Evolutionary conservation across 2,797 vertebrate species (phyloP), one percentile per base, ranked within the genome.

Genomic region (Vespertilio murinus): DNA sequence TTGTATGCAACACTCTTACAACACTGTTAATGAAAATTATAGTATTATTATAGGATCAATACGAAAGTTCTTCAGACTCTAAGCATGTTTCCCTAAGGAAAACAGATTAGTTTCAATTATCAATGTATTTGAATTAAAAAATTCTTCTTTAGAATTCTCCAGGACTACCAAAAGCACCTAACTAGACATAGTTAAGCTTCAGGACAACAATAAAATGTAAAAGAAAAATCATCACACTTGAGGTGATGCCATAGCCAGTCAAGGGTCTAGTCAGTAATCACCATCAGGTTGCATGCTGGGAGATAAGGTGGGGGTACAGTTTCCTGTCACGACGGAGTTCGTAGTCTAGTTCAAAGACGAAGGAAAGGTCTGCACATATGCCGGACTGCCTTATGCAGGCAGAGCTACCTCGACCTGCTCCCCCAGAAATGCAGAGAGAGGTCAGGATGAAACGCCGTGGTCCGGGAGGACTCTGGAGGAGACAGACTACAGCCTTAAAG

Each of bases 401-500:
- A 38, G 22, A 23, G 38, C 49, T 25, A 59, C 56, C 25, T 85
- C 67, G 25, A 33, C 83, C 93, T 87, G 78, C 52, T 52, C 64
- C 77, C 78, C 75, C 74, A 79, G 17, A 70, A 82, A 83, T 3
- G 12, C 77, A 81, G 54, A 78, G 49, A 52, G 69, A 73, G 77
- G 74, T 78, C 80, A 54, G 56, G 52, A 83, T 56, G 80, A 79
- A 59, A 33, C 6, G 17, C 65, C 73, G 54, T 11, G 52, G 22
- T 56, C 75, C 17, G 0, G 33, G 56, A 59, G 38, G 9, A 47
- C 83, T 93, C 61, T n/a, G 30, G 54, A 88, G 85, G 20, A 90
- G 88, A 85, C 75, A 94, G 91, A 59, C 87, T 54, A 30, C 40
- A 77, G 87, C 65, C 90, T 89, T 90, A 78, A 90, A 96, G 96